Percentiles rank a stretch among this genome's conserved stretches.
These are phyloP conservation scores for Catharus bicknelli DNA, from an alignment of 2,113 vertebrate genomes.

Conservation along the genomic window DNA sequence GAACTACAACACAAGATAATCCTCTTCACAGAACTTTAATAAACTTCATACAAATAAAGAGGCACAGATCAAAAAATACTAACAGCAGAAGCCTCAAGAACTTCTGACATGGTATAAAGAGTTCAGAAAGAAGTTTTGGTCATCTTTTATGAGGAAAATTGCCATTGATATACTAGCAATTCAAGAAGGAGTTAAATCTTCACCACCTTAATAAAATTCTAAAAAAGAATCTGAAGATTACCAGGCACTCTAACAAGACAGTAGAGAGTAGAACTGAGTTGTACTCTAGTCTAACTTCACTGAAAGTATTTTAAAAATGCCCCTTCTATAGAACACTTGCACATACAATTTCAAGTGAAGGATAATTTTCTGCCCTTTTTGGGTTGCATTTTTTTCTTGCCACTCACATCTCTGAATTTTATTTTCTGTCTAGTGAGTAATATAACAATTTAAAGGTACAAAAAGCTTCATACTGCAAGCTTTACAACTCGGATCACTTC, in stretches of 20 bases:
- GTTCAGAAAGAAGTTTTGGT: background rate
- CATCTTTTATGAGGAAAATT: background rate
- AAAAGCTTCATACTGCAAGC: background rate
- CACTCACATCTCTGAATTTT: background rate
- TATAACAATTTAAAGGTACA: background rate
- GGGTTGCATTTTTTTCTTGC: background rate
- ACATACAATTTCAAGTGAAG: background rate
- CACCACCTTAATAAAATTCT: background rate
- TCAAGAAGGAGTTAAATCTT: background rate
- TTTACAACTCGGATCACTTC: background rate
- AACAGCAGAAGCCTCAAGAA: background rate
- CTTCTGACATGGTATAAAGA: background rate
- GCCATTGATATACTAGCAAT: background rate
- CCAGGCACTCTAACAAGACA: background rate
- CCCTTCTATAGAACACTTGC: background rate
- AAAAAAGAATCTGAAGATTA: background rate
- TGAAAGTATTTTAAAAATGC: background rate
- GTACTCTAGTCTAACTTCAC: background rate
- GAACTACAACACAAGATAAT: background rate
- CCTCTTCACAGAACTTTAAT: background rate
- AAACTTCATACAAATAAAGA: background rate
- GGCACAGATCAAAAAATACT: background rate
- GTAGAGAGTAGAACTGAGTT: accelerated
- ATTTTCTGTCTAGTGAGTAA: background rate
- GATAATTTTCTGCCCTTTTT: background rate